These are phyloP conservation scores for Ophion ventricosus DNA, from an alignment of 2,888 invertebrate species.

Conservation along the genomic window DNA sequence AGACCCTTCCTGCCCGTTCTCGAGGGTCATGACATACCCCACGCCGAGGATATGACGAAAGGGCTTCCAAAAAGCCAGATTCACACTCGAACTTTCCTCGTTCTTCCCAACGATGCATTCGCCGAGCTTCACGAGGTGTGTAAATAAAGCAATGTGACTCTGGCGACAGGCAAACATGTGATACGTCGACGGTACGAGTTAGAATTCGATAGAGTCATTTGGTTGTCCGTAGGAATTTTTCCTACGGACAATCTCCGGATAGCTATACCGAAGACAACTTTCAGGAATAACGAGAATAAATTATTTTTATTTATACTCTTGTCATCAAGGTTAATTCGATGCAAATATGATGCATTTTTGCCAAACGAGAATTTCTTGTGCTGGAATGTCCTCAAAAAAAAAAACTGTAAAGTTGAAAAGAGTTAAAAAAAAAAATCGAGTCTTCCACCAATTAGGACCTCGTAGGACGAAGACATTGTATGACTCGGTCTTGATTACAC, in stretches of 20 bases:
- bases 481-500: constrained; percentile 13
- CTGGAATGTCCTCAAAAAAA: too few relatives aligned
- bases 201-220: too few relatives aligned
- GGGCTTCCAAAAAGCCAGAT: constrained; percentile 44
- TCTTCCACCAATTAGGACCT: too few relatives aligned
- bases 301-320: neutral
- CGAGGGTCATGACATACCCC: constrained; percentile 40
- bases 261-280: neutral
- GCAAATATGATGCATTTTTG: neutral
- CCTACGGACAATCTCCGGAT: neutral
- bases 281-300: neutral
- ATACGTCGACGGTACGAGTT: too few relatives aligned
- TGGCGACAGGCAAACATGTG: too few relatives aligned
- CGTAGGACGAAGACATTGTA: constrained; percentile 41
- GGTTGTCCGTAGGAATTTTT: too few relatives aligned
- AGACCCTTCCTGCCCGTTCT: constrained; percentile 59
- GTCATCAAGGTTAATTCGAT: neutral
- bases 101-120: constrained; percentile 21
- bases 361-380: too few relatives aligned
- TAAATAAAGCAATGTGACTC: too few relatives aligned
- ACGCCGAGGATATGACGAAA: constrained; percentile 7
- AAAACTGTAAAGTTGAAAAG: too few relatives aligned
- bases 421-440: too few relatives aligned
- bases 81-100: constrained; percentile 41
- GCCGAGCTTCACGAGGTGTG: neutral